Conservation (phyloP, 2,888 invertebrate species). For the Dryobota labecula region DNA sequence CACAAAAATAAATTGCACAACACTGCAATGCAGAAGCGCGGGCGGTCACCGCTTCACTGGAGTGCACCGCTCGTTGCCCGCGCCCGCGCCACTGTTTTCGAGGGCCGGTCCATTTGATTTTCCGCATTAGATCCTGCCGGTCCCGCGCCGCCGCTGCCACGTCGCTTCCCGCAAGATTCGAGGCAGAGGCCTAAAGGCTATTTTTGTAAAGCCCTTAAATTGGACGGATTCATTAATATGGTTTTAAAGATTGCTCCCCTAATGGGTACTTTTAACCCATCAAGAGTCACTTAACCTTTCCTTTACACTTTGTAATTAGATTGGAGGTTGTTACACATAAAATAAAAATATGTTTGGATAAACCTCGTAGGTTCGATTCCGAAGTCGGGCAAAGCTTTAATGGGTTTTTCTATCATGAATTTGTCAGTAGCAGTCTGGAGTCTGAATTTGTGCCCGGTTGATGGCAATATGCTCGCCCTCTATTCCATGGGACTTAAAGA, state of each 20-base stretch:
- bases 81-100: too few relatives aligned
- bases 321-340: not conserved
- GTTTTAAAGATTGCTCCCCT: slow-evolving; percentile 7
- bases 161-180: too few relatives aligned
- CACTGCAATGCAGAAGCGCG: too few relatives aligned
- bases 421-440: not conserved
- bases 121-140: too few relatives aligned
- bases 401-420: not conserved
- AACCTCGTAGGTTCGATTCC: not conserved
- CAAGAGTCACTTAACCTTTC: slow-evolving; percentile 21
- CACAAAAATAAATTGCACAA: too few relatives aligned
- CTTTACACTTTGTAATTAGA: not conserved
- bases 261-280: slow-evolving; percentile 17
- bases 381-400: not conserved
- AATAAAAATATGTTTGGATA: not conserved
- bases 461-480: not conserved
- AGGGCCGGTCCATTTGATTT: too few relatives aligned
- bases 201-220: slow-evolving; percentile 30
- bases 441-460: not conserved
- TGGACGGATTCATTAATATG: slow-evolving; percentile 19
- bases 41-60: too few relatives aligned
- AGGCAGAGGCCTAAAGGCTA: slow-evolving; percentile 13
- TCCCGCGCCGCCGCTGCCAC: too few relatives aligned
- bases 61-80: too few relatives aligned
- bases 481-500: not conserved